These are phyloP conservation scores for Oceanodroma tethys DNA, from an alignment of 2,113 vertebrate species.

Conservation along the genomic window DNA sequence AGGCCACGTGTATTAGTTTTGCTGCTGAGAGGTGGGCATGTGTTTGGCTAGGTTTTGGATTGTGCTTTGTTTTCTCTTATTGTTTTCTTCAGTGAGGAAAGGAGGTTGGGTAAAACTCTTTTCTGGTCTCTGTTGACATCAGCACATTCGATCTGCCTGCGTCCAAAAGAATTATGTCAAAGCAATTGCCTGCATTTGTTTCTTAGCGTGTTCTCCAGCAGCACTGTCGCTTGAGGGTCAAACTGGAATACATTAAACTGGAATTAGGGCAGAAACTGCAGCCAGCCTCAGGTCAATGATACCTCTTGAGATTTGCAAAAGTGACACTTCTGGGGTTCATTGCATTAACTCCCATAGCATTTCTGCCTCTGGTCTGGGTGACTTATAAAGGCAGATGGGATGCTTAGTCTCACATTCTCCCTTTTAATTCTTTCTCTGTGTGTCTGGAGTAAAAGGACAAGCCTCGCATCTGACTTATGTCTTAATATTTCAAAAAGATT, in stretches of 20 bases:
- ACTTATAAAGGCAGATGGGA: not conserved
- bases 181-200: slow-evolving; percentile 36
- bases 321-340: slow-evolving; percentile 47
- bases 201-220: slow-evolving; percentile 2
- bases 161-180: slow-evolving; percentile 52
- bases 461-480: not conserved
- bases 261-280: slow-evolving; percentile 55
- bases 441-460: not conserved
- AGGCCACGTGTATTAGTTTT: not conserved
- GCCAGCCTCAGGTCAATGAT: slow-evolving; percentile 12
- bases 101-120: not conserved
- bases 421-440: not conserved
- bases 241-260: slow-evolving; percentile 34
- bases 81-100: not conserved
- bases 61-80: slow-evolving; percentile 10
- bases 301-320: slow-evolving; percentile 51
- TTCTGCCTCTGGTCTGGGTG: not conserved
- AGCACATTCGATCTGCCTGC: slow-evolving; percentile 30
- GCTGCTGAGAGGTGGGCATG: not conserved
- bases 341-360: slow-evolving; percentile 15
- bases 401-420: not conserved
- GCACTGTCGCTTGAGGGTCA: slow-evolving; percentile 12
- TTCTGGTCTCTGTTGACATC: slow-evolving; percentile 52
- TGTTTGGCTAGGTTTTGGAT: not conserved
- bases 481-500: not conserved